Conservation (phyloP, 2,888 invertebrate genomes). For the Xanthorhoe spadicearia region DNA sequence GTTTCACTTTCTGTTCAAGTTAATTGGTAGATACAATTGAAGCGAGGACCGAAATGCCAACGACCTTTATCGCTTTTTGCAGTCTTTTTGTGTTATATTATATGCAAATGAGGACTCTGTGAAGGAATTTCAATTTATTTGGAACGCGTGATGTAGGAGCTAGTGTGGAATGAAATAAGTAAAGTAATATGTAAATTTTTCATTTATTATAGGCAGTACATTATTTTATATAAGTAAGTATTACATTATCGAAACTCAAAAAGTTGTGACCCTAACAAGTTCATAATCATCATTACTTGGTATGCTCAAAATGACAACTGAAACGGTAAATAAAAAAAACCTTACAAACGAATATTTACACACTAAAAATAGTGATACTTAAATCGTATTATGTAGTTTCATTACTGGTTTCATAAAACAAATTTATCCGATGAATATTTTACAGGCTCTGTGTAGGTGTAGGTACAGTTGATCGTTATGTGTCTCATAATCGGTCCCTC, state of each 20-base stretch:
- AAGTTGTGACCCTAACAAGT: too few species aligned
- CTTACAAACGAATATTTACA: too few species aligned
- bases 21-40: conserved; percentile 76
- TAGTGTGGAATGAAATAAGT: background rate
- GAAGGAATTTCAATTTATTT: conserved; percentile 26
- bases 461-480: conserved; percentile 26
- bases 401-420: conserved; percentile 2
- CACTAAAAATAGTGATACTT: too few species aligned
- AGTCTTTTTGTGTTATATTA: conserved; percentile 46
- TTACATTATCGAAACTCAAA: too few species aligned
- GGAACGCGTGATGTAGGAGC: conserved; percentile 8
- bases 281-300: too few species aligned
- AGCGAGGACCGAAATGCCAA: conserved; percentile 58
- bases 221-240: too few species aligned
- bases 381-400: background rate
- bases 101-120: conserved; percentile 53
- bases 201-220: too few species aligned
- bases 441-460: background rate
- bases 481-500: conserved; percentile 39
- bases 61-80: conserved; percentile 64
- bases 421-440: conserved; percentile 5
- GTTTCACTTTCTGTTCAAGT: conserved; percentile 80
- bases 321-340: too few species aligned
- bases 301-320: too few species aligned
- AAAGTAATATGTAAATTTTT: too few species aligned